phyloP scores from a whole-genome alignment of 2,888 invertebrate species.

The Artemia sinica region DNA sequence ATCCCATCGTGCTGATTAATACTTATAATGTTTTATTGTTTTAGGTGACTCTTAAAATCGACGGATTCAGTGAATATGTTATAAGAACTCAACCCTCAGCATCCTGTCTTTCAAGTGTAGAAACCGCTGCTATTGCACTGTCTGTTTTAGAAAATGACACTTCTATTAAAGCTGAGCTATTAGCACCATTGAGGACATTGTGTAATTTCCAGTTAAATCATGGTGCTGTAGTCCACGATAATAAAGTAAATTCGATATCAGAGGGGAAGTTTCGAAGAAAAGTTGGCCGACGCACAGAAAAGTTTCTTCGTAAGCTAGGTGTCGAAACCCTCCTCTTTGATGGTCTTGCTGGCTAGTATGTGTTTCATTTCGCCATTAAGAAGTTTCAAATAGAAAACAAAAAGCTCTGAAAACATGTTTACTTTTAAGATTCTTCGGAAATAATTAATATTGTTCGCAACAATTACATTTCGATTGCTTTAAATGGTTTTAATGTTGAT shows the following conservation, averaged over 20 bases:
- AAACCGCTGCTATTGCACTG: conserved; percentile 63
- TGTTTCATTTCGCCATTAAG: no score
- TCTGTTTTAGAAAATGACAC: conserved; percentile 53
- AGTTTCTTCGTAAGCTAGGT: conserved; percentile 17
- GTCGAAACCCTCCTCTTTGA: neutral
- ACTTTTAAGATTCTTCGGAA: no score
- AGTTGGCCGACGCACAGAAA: conserved; percentile 21
- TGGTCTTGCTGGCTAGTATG: no score
- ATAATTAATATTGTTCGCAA: no score
- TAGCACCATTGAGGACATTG: conserved; percentile 59
- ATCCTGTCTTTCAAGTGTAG: conserved; percentile 73
- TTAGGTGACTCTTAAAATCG: conserved; percentile 54
- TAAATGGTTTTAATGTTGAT: no score
- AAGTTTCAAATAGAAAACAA: no score
- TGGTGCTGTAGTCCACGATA: conserved; percentile 82
- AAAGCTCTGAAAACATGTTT: no score
- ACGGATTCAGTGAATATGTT: conserved; percentile 61
- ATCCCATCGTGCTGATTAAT: no score
- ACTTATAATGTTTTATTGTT: no score
- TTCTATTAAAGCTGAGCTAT: conserved; percentile 45
- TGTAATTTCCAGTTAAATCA: conserved; percentile 73
- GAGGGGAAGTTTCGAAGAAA: conserved; percentile 19
- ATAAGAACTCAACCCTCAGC: conserved; percentile 85
- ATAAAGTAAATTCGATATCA: conserved; percentile 41
- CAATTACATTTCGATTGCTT: no score